Percentiles rank a stretch among this genome's conserved stretches.
These are phyloP conservation scores for Eristalis intricaria DNA, from an alignment of 2,888 invertebrate species.

Conservation along the genomic window DNA sequence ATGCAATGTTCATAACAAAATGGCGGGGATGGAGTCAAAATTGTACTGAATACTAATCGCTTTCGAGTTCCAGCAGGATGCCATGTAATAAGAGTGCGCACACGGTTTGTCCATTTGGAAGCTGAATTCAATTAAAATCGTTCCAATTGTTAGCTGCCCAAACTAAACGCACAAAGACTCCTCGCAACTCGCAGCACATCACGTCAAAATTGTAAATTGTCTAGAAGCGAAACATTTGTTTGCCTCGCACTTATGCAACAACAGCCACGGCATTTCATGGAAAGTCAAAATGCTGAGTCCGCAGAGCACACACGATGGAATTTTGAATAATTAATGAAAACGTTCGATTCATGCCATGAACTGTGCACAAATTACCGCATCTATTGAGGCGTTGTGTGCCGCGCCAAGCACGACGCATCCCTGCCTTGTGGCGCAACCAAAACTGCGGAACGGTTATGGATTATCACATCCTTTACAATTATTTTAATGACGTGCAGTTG, in stretches of 20 bases:
- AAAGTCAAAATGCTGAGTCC: neutral
- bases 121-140: neutral
- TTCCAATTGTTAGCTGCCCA: neutral
- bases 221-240: neutral
- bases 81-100: too few species aligned
- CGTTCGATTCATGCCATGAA: neutral
- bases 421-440: too few species aligned
- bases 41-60: neutral
- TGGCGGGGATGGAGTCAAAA: neutral
- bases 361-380: neutral
- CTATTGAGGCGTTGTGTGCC: too few species aligned
- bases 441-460: neutral
- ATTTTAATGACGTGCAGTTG: neutral
- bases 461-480: neutral
- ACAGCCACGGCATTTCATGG: neutral
- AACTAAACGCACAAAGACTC: neutral
- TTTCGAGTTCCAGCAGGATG: neutral
- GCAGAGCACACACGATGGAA: neutral
- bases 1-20: neutral
- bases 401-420: too few species aligned
- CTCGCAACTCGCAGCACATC: neutral
- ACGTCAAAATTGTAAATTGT: neutral
- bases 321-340: neutral
- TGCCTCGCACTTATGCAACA: neutral
- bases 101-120: too few species aligned